Evolutionary conservation across 2,888 invertebrate genomes (phyloP).

Genomic region (Plemyria rubiginata): DNA sequence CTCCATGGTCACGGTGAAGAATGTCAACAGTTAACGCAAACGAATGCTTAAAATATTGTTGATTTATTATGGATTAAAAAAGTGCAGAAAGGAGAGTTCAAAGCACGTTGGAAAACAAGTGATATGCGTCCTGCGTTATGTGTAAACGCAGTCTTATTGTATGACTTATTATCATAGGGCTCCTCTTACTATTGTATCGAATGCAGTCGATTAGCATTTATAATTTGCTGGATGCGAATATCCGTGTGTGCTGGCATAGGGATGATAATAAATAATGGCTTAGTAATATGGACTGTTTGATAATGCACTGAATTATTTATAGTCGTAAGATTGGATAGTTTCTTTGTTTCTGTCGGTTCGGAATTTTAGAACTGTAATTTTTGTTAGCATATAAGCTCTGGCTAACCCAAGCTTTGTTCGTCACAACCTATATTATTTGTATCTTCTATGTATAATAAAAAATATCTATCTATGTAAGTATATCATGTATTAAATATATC

Average conservation of each 20-base stretch:
- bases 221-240: conserved; percentile 34
- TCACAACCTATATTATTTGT: too few species aligned
- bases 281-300: conserved; percentile 27
- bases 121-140: conserved; percentile 6
- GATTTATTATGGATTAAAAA: too few species aligned
- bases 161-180: conserved; percentile 54
- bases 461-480: too few species aligned
- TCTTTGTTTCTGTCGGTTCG: conserved; percentile 5
- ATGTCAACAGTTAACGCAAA: too few species aligned
- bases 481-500: too few species aligned
- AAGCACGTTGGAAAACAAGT: too few species aligned
- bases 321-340: conserved; percentile 24
- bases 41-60: too few species aligned
- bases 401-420: too few species aligned
- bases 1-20: too few species aligned
- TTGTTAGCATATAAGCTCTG: neutral
- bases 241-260: conserved; percentile 20
- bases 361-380: conserved; percentile 10
- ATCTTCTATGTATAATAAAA: too few species aligned
- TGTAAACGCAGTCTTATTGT: conserved; percentile 46
- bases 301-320: conserved; percentile 33
- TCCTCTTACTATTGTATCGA: conserved; percentile 47
- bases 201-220: conserved; percentile 42
- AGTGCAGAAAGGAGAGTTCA: too few species aligned
- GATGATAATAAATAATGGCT: conserved; percentile 30